A percentile compares a stretch with the other conserved stretches of the same genome.
Evolutionary conservation across 2,797 vertebrate species (phyloP).

Genomic region (Octomys mimax): DNA sequence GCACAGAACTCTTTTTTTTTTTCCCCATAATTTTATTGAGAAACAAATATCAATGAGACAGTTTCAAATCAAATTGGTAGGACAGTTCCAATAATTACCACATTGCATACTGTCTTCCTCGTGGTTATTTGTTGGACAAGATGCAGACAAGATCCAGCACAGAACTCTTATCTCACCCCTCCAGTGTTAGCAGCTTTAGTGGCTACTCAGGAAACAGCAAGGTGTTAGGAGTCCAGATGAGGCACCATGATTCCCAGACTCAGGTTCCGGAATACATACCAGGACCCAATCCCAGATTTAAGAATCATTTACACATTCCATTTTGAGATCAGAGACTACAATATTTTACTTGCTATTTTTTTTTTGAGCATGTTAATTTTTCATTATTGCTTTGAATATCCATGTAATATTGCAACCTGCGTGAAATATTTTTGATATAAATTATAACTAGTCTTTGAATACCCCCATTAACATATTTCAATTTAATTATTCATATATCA

Average conservation of each 20-base stretch:
- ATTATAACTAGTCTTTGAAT: constrained; percentile 24
- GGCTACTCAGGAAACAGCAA: background rate
- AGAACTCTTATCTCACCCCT: background rate
- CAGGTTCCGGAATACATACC: background rate
- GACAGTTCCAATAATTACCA: too few species aligned
- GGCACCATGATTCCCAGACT: background rate
- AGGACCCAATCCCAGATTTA: background rate
- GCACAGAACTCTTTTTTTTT: background rate
- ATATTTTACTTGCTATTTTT: background rate
- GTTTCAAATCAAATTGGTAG: too few species aligned
- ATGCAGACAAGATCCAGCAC: too few species aligned
- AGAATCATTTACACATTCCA: background rate
- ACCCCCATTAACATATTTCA: background rate
- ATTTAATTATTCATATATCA: background rate
- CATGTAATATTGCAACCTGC: background rate
- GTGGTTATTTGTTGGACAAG: too few species aligned
- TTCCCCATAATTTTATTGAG: too few species aligned
- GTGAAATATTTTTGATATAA: background rate
- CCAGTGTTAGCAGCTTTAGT: background rate
- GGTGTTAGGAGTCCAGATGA: background rate
- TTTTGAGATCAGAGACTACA: background rate
- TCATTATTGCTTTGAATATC: background rate
- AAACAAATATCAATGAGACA: too few species aligned
- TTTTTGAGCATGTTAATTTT: constrained; percentile 20
- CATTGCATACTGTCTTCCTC: too few species aligned